Evolutionary conservation across 2,113 vertebrate genomes (phyloP).

Genomic region (Odontophorus gujanensis): DNA sequence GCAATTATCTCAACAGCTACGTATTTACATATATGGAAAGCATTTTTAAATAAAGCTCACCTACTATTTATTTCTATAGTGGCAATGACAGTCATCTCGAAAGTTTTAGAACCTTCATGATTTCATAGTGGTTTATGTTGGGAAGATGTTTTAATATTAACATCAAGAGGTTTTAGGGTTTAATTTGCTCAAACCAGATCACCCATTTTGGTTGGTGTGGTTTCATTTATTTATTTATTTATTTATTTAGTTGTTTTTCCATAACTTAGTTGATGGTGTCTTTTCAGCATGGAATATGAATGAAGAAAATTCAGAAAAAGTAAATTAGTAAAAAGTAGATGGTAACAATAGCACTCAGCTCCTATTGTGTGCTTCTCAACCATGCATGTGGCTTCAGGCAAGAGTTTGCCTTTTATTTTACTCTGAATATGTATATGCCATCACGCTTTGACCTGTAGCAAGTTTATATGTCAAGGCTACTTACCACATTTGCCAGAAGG

Average conservation of each 20-base stretch:
- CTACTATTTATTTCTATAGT: neutral
- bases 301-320: neutral
- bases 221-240: neutral
- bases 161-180: neutral
- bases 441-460: slow-evolving; percentile 31
- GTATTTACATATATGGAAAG: slow-evolving; percentile 1
- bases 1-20: neutral
- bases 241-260: neutral
- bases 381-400: neutral
- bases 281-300: neutral
- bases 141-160: neutral
- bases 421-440: neutral
- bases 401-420: neutral
- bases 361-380: neutral
- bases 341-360: neutral
- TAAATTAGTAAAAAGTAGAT: neutral
- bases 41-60: slow-evolving; percentile 9
- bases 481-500: slow-evolving; percentile 22
- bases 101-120: neutral
- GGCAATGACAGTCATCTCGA: neutral
- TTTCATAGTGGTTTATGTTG: neutral
- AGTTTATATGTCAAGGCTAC: slow-evolving; percentile 11
- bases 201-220: neutral
- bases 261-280: neutral
- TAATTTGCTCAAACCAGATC: neutral